Evolutionary conservation across 2,113 vertebrate genomes (phyloP).

Genomic region (Anguilla japonica): DNA sequence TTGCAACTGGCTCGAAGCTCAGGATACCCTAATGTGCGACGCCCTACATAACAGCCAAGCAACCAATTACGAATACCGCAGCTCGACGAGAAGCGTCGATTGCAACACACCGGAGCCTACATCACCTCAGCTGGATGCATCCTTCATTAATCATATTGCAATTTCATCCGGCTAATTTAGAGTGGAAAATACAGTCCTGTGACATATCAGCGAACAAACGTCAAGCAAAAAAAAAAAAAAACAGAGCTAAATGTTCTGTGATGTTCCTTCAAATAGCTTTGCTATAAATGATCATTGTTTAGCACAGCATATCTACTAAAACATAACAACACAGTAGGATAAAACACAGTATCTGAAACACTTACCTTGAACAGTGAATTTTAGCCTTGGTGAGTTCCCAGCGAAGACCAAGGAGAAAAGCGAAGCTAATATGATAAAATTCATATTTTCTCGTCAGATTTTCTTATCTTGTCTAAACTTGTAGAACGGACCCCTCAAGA

Average conservation of each 20-base stretch:
- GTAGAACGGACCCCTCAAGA: not conserved
- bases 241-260: not conserved
- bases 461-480: not conserved
- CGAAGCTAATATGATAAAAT: conserved; percentile 53
- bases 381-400: conserved; percentile 71
- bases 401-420: conserved; percentile 54
- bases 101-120: not conserved
- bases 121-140: not conserved
- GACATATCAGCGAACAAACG: not conserved
- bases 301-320: not conserved
- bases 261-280: not conserved
- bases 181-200: not conserved
- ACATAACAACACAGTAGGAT: not conserved
- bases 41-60: not conserved
- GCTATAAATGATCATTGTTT: not conserved
- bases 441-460: conserved; percentile 50
- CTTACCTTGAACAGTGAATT: conserved; percentile 75
- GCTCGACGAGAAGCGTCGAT: not conserved
- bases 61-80: not conserved
- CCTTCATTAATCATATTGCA: conserved; percentile 11
- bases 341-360: not conserved
- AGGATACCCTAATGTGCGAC: not conserved
- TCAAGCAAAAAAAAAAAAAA: not conserved
- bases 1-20: not conserved
- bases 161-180: not conserved